Base-by-base conservation (phyloP, 92 coral and sea anemone genomes). In the Plumapathes pennacea region DNA sequence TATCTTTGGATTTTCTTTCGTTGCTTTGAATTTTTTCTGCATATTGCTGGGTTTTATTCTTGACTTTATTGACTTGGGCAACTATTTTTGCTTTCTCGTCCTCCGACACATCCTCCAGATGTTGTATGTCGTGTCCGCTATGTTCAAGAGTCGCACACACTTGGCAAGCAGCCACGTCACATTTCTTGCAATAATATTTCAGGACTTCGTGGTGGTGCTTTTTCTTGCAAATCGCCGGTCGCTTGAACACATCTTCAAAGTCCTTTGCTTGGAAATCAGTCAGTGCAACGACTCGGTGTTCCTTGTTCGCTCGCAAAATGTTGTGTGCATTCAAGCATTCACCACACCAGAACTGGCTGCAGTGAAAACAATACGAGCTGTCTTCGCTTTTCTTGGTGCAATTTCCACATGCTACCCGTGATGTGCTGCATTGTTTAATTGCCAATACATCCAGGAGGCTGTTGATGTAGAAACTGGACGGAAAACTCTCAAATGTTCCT, bases 291-390 rank as follows among this genome's bases (percentile, higher is more conserved):
- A 68, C 67, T 9, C 67, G 67, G 10, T 68, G 78, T 2, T 15
- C 55, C 36, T 26, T 71, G 25, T 51, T 58, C 5, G 10, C 39
- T 19, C 48, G 24, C 39, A 71, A 38, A 1, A 30, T 32, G 39
- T 34, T 48, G n/a, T 71, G 78, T 3, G 41, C 71, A 34, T n/a
- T 9, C 15, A 71, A 24, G 23, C 78, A 71, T 22, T 49, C 46
- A 4, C 48, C 30, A 40, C 77, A 70, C 44, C 57, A 39, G 32
- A 71, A 48, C 4, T 29, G 25, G 43, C 50, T 36, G 46, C 78
- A 71, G 2, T 71, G 60, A 24, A 71, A 71, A 49, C 78, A 71
- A n/a, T 59, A 71, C 11, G 54, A 71, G 26, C 57, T 33, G 3
- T 47, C 41, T 13, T 50, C 21, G 33, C 54, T 47, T 38, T 48